Conservation (phyloP, 2,797 vertebrate species). For the Siniperca undulata region DNA sequence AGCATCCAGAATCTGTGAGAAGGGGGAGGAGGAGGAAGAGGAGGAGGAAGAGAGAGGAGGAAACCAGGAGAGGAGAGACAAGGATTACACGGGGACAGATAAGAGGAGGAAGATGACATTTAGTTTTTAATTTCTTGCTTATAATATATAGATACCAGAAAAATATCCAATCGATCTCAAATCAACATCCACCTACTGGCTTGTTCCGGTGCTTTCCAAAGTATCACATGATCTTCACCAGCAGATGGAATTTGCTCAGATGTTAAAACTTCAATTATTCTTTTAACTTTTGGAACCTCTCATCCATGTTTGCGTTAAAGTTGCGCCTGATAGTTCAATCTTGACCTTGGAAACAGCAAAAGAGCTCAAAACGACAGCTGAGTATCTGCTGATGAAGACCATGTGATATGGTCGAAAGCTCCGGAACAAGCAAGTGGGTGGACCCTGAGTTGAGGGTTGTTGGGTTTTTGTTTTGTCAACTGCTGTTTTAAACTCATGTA, state of each 20-base stretch:
- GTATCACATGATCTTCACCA: background rate
- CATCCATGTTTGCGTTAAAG: no score
- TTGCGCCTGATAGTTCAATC: no score
- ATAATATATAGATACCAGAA: background rate
- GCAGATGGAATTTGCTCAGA: background rate
- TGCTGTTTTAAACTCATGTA: background rate
- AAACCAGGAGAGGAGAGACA: background rate
- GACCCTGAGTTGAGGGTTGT: background rate
- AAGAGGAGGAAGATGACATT: background rate
- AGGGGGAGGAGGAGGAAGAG: background rate
- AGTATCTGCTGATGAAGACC: background rate
- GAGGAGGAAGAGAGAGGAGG: background rate
- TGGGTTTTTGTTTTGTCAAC: background rate
- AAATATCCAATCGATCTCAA: background rate
- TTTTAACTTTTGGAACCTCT: no score
- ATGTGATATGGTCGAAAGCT: background rate
- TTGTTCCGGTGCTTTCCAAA: background rate
- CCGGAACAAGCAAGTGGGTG: background rate
- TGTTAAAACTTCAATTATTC: no score
- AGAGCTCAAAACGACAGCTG: no score
- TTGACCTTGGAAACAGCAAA: no score
- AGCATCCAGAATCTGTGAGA: conserved; percentile 55
- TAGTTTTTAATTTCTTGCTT: background rate
- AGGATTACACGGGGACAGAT: background rate
- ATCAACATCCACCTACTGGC: background rate